Percentiles rank a stretch among this genome's conserved stretches.
These are phyloP conservation scores for Cydia amplana DNA, from an alignment of 1,140 invertebrate genomes.

Conservation along the genomic window DNA sequence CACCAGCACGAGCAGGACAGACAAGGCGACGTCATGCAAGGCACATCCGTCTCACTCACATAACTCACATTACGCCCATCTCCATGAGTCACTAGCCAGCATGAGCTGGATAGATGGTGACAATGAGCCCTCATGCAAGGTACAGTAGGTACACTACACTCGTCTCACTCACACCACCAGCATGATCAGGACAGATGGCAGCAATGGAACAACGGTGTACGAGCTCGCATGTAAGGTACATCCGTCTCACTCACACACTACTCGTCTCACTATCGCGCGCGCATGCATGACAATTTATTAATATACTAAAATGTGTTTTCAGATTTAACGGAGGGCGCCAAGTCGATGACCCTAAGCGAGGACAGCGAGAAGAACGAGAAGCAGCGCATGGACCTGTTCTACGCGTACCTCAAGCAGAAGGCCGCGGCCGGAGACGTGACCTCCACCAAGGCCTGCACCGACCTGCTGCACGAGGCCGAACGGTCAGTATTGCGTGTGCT, in stretches of 20 bases:
- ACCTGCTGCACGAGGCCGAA: conserved; percentile 96
- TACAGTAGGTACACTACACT: too few relatives aligned
- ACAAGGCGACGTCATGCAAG: too few relatives aligned
- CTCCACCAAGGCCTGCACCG: conserved; percentile 85
- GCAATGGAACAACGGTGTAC: conserved; percentile 95
- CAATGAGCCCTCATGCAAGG: too few relatives aligned
- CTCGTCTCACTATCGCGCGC: too few relatives aligned
- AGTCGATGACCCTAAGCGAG: conserved; percentile 96
- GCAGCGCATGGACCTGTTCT: conserved; percentile 97
- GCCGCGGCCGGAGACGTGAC: conserved; percentile 84
- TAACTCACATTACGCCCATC: too few relatives aligned
- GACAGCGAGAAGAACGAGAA: conserved; percentile 98
- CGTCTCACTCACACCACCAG: too few relatives aligned
- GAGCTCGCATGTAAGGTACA: conserved; percentile 86
- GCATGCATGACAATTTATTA: not conserved
- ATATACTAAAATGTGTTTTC: conserved; percentile 29
- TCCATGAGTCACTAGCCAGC: too few relatives aligned
- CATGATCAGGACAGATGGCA: conserved; percentile 82
- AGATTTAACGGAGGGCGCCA: conserved; percentile 94
- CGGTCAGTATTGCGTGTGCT: conserved; percentile 54
- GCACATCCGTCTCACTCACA: too few relatives aligned
- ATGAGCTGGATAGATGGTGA: too few relatives aligned
- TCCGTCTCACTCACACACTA: too few relatives aligned
- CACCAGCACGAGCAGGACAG: too few relatives aligned
- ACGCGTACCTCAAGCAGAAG: conserved; percentile 90